Evolutionary conservation across 2,888 invertebrate species (phyloP), one percentile per base, ranked within the genome.

Genomic region (Pterobdella sp.): DNA sequence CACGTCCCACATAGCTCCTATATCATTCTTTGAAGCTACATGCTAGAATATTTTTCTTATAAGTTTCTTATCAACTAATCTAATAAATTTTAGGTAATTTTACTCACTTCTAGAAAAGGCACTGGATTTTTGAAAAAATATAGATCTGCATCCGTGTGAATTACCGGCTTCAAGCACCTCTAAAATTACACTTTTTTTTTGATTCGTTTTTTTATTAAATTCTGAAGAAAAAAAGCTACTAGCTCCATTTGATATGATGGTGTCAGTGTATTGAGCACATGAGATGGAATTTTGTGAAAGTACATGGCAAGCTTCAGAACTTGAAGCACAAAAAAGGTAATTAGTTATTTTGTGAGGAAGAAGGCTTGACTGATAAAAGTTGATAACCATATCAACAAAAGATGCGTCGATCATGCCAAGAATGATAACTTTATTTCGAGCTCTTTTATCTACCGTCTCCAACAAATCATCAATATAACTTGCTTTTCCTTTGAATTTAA

Each of bases 1-100:
- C n/a, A 42, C 52, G 72, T 73, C 73, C 75, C 72, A 67, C 60
- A 75, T 49, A 29, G 71, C 29, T 7, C 72, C 74, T 26, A 76
- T 67, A 69, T 76, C 75, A 1, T 31, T 26, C 37, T 56, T 65
- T 18, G 4, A 31, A 65, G 72, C 52, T 29, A 71, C 42, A 56
- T 60, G 56, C 72, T 72, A 14, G 49, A 42, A 42, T 7, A 14
- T 7, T 42, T 7, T 42, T 7, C 22, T 42, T 42, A 22, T 14
- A 42, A 42, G 49, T 22, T n/a, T n/a, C n/a, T n/a, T n/a, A n/a
- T n/a, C n/a, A n/a, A n/a, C n/a, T n/a, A n/a, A n/a, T n/a, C n/a
- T n/a, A n/a, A n/a, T n/a, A n/a, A n/a, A n/a, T n/a, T n/a, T n/a
- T n/a, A n/a, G n/a, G n/a, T n/a, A n/a, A n/a, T n/a, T n/a, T n/a